Evolutionary conservation across 2,888 invertebrate species (phyloP).

Genomic region (Gerris lacustris): DNA sequence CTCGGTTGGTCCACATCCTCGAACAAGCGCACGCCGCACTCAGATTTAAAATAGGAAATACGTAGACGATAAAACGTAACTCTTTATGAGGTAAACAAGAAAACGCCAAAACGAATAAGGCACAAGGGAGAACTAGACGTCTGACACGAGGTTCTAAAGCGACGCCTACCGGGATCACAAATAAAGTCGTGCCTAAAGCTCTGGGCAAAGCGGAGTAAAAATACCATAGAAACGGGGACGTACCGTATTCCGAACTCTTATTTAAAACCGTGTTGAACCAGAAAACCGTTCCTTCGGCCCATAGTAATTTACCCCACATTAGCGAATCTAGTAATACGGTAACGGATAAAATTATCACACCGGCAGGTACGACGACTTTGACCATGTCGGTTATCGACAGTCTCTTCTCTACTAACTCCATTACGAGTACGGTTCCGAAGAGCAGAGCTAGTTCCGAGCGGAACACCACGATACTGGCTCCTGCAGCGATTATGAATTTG

Average conservation of each 20-base stretch:
- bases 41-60: slow-evolving; percentile 86
- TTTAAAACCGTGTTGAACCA: slow-evolving; percentile 92
- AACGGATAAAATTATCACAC: slow-evolving; percentile 50
- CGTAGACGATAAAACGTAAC: slow-evolving; percentile 90
- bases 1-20: slow-evolving; percentile 71
- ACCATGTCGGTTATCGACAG: slow-evolving; percentile 38
- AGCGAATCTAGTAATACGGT: slow-evolving; percentile 78
- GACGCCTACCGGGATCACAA: slow-evolving; percentile 66
- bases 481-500: slow-evolving; percentile 70
- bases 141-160: slow-evolving; percentile 59
- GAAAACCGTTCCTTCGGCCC: slow-evolving; percentile 97
- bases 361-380: slow-evolving; percentile 59
- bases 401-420: slow-evolving; percentile 60
- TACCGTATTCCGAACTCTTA: slow-evolving; percentile 91
- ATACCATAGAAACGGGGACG: slow-evolving; percentile 93
- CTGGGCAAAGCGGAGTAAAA: slow-evolving; percentile 94
- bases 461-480: slow-evolving; percentile 77
- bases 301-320: slow-evolving; percentile 79
- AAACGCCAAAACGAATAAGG: slow-evolving; percentile 75
- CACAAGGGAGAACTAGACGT: slow-evolving; percentile 53
- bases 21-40: slow-evolving; percentile 78
- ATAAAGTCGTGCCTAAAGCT: slow-evolving; percentile 66
- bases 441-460: slow-evolving; percentile 78
- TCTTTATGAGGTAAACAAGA: slow-evolving; percentile 97
- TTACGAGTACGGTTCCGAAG: slow-evolving; percentile 69